Evolutionary conservation across 2,113 vertebrate species (phyloP).

Genomic region (Numenius arquata): DNA sequence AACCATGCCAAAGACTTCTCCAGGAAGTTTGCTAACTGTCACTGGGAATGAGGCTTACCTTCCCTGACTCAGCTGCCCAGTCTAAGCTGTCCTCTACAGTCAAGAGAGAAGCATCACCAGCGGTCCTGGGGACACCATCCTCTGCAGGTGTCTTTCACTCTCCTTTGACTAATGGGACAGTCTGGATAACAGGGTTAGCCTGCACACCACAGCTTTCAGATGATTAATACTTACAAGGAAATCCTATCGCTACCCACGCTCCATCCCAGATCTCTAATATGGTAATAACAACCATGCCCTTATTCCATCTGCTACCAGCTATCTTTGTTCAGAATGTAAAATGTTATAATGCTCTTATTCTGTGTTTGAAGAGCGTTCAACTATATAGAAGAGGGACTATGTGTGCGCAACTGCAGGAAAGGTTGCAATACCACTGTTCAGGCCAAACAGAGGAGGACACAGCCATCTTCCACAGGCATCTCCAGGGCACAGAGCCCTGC

Average conservation of each 20-base stretch:
- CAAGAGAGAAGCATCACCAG: background rate
- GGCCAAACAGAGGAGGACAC: background rate
- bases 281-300: background rate
- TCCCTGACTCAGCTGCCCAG: background rate
- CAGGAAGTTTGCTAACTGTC: background rate
- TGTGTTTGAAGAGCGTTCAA: background rate
- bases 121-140: background rate
- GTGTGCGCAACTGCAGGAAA: background rate
- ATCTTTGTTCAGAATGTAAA: background rate
- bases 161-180: background rate
- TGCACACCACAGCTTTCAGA: background rate
- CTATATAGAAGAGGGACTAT: background rate
- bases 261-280: background rate
- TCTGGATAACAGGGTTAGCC: background rate
- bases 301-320: background rate
- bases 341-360: background rate
- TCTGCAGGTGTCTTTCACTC: background rate
- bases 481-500: background rate
- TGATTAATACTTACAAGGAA: background rate
- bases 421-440: background rate
- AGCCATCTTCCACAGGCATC: background rate
- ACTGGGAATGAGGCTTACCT: background rate
- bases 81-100: background rate
- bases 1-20: background rate
- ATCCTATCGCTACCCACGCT: background rate